phyloP scores from a whole-genome alignment of 2,888 invertebrate genomes.

The Tenthredo distinguenda region DNA sequence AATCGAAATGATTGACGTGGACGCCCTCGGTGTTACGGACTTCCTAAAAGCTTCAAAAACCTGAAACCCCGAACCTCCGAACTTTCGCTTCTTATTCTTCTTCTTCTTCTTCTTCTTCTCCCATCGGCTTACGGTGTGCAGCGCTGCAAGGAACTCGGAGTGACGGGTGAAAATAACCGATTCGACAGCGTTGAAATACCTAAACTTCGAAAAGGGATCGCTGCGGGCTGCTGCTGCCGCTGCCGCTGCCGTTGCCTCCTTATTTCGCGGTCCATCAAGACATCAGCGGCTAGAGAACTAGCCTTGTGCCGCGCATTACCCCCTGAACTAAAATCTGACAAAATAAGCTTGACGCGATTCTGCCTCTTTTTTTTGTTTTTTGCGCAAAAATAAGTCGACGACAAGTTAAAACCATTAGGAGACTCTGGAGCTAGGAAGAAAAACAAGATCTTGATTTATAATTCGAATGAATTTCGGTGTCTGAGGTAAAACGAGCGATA shows the following conservation, averaged over 20 bases:
- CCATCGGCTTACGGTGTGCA: not conserved
- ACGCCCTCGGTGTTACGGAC: not conserved
- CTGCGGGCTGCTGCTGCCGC: not conserved
- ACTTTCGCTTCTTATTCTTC: slow-evolving; percentile 7
- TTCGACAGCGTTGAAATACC: slow-evolving; percentile 34
- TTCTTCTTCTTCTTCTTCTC: not conserved
- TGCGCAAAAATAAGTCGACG: not conserved
- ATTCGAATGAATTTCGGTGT: not conserved
- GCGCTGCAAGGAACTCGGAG: not conserved
- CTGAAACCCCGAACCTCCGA: not conserved
- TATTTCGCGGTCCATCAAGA: slow-evolving; percentile 27
- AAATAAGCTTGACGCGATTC: not conserved
- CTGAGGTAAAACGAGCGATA: not conserved
- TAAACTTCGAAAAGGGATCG: slow-evolving; percentile 38
- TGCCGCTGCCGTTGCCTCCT: not conserved
- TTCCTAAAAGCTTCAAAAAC: not conserved
- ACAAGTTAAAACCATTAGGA: not conserved
- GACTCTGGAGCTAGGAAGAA: not conserved
- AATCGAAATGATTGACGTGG: not conserved
- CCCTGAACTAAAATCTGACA: not conserved
- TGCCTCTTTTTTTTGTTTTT: not conserved
- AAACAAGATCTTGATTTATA: not conserved
- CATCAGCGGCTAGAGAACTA: not conserved
- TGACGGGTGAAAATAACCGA: slow-evolving; percentile 51
- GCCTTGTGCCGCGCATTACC: not conserved